A percentile compares a stretch with the other conserved stretches of the same genome.
Conservation (phyloP, 2,113 vertebrate genomes). For the Catharus bicknelli region DNA sequence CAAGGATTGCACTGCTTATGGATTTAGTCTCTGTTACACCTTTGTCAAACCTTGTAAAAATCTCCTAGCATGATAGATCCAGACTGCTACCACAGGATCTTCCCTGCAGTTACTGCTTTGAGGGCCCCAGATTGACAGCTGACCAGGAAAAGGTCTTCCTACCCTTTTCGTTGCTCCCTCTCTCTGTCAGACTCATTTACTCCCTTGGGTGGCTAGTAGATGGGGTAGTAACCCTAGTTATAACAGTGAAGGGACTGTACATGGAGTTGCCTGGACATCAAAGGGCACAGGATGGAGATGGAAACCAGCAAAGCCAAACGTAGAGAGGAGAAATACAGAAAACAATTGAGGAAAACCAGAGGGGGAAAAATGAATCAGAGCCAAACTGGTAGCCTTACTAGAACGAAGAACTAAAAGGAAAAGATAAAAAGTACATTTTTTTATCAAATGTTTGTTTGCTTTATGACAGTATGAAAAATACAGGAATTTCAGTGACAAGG, state of each 20-base stretch:
- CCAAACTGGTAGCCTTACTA: background rate
- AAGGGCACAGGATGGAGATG: background rate
- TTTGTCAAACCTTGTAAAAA: background rate
- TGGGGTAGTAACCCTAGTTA: background rate
- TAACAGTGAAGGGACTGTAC: background rate
- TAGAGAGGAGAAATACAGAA: background rate
- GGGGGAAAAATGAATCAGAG: background rate
- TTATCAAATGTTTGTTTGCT: background rate
- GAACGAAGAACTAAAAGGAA: background rate
- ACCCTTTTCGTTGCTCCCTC: background rate
- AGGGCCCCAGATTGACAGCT: background rate
- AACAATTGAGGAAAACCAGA: background rate
- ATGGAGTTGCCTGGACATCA: background rate
- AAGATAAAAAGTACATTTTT: background rate
- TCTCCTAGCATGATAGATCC: background rate
- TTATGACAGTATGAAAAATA: background rate
- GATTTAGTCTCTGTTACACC: background rate
- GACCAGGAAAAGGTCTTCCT: background rate
- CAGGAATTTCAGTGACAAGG: background rate
- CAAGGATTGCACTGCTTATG: background rate
- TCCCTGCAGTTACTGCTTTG: background rate
- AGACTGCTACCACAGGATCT: background rate
- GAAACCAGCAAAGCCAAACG: background rate
- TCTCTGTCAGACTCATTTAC: background rate
- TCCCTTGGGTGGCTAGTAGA: too few species aligned